Evolutionary conservation across 2,888 invertebrate genomes (phyloP).

Genomic region (Globia sparganii): DNA sequence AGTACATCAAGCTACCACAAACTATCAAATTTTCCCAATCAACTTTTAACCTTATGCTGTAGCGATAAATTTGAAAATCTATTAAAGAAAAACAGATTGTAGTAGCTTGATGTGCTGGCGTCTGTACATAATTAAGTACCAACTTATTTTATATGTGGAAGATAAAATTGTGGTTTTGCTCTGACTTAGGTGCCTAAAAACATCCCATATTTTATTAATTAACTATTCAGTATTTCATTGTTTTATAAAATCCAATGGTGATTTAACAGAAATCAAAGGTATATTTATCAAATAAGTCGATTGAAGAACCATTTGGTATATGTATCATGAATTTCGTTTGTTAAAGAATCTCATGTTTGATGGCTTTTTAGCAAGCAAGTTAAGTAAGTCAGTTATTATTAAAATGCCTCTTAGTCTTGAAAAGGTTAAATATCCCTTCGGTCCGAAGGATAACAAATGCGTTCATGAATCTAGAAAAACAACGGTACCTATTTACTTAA

Average conservation of each 20-base stretch:
- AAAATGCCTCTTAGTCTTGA: slow-evolving; percentile 36
- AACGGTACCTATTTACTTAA: neutral
- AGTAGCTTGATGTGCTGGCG: too few relatives aligned
- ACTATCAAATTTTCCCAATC: too few relatives aligned
- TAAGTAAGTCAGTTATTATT: neutral
- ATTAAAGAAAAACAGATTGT: too few relatives aligned
- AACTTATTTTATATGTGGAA: slow-evolving; percentile 15
- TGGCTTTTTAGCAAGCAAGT: neutral
- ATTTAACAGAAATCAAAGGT: neutral
- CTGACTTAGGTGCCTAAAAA: neutral
- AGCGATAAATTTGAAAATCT: too few relatives aligned
- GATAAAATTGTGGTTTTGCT: slow-evolving; percentile 25
- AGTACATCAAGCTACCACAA: too few relatives aligned
- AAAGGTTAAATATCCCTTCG: slow-evolving; percentile 1
- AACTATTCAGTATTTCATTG: neutral
- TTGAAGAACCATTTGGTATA: neutral
- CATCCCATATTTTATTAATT: neutral
- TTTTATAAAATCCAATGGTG: slow-evolving; percentile 1
- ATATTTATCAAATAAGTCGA: neutral
- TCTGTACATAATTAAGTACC: slow-evolving; percentile 7
- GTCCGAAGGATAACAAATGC: slow-evolving; percentile 27
- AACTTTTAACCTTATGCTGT: too few relatives aligned
- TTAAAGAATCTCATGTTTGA: neutral
- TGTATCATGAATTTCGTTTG: neutral
- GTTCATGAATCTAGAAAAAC: neutral